phyloP scores from a whole-genome alignment of 2,797 vertebrate genomes.

The Brachyrhaphis roseni region DNA sequence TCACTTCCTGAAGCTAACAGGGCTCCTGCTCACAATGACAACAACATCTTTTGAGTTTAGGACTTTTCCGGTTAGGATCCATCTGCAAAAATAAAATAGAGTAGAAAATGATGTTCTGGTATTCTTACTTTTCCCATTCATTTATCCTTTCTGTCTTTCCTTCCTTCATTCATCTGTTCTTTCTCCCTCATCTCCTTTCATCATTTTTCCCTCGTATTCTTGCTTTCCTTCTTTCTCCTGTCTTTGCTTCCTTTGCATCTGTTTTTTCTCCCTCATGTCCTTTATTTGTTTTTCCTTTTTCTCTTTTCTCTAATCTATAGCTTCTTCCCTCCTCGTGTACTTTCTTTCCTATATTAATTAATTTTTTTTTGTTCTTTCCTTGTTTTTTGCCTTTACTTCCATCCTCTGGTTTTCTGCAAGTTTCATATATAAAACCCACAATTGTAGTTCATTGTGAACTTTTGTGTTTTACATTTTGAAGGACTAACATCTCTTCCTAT shows the following conservation, averaged over 20 bases:
- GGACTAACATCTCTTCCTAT: background rate
- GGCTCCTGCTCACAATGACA: background rate
- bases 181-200: background rate
- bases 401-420: background rate
- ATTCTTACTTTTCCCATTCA: background rate
- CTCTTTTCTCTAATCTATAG: background rate
- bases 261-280: background rate
- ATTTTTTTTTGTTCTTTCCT: background rate
- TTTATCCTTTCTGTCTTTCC: background rate
- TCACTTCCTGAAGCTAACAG: background rate
- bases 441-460: background rate
- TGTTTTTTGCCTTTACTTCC: background rate
- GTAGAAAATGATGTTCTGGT: too few species aligned
- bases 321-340: background rate
- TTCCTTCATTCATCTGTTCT: background rate
- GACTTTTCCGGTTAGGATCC: background rate
- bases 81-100: background rate
- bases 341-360: background rate
- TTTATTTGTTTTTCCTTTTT: background rate
- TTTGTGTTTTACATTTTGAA: background rate
- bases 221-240: background rate
- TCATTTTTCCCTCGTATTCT: background rate
- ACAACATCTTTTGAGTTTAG: background rate
- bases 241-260: background rate
- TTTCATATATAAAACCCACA: background rate